Evolutionary conservation across 2,888 invertebrate genomes (phyloP), one percentile per base, ranked within the genome.

Genomic region (Rotaria macrura): DNA sequence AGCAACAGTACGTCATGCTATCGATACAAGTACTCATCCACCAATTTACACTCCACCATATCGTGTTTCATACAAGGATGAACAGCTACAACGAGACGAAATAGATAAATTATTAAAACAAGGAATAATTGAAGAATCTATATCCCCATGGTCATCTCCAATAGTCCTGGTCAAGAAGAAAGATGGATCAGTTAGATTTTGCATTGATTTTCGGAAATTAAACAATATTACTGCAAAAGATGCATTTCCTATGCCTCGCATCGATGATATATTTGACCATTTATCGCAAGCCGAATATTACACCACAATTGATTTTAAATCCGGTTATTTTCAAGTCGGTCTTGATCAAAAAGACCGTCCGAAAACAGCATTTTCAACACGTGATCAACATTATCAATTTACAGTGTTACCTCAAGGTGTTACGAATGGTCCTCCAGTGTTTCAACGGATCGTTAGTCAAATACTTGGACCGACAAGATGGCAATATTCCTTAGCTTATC

Each of bases 221-320:
- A 87, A 88, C 83, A 54, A 72, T 25, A 87, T 87, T 49, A 87
- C 87, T 1, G 52, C 84, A 23, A 74, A 83, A 55, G 88, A 87
- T 84, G 87, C 87, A 17, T 87, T 79, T 57, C 88, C 87, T 0
- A 54, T 88, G 57, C 87, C 87, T 7, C 49, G 87, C 9, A 85
- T 87, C n/a, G 87, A 87, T 43, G 87, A 88, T 84, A 85, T 87
- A 23, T 86, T 87, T 38, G 87, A 88, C 85, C 86, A 49, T 49
- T 49, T 49, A 49, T 49, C 49, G 4, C 57, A 57, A 57, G 57
- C 57, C n/a, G 29, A n/a, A 38, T 85, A 84, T 43, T 87, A 87
- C 74, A 84, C 79, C 3, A 87, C 87, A 14, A 85, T 88, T 57
- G 86, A 88, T 65, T 85, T 87, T 38, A 86, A 86, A 20, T 84